Conservation (phyloP, 2,113 vertebrate species). For the Phylloscopus trochiloides region DNA sequence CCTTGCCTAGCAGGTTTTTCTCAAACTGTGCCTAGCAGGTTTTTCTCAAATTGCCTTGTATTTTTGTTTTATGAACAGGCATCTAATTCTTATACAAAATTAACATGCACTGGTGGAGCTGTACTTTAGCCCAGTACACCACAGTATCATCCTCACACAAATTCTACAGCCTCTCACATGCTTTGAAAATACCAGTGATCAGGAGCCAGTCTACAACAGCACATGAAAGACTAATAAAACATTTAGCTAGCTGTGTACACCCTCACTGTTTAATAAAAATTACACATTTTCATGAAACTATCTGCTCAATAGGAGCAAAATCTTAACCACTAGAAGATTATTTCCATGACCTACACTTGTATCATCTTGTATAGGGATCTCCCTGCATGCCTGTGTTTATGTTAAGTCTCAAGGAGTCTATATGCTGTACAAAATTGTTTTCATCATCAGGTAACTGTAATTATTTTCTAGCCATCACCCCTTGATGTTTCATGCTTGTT, state of each 20-base stretch:
- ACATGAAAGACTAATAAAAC: neutral
- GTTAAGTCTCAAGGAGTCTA: neutral
- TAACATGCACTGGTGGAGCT: neutral
- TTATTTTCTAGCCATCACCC: neutral
- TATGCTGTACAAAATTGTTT: neutral
- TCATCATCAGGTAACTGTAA: neutral
- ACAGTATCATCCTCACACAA: neutral
- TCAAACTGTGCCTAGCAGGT: neutral
- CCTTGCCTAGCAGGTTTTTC: neutral
- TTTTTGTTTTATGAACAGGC: neutral
- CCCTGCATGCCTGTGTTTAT: neutral
- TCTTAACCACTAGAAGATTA: neutral
- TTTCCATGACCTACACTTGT: neutral
- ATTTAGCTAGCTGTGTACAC: neutral
- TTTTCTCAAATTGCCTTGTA: neutral
- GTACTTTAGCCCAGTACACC: neutral
- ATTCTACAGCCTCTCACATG: neutral
- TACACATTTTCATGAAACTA: neutral
- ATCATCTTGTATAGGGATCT: neutral
- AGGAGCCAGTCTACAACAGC: neutral
- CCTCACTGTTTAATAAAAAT: neutral
- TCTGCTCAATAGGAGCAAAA: neutral
- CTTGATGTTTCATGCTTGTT: neutral
- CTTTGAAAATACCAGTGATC: neutral
- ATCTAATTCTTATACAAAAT: neutral